phyloP scores from a whole-genome alignment of 2,888 invertebrate genomes.

The Tetragonula carbonaria region DNA sequence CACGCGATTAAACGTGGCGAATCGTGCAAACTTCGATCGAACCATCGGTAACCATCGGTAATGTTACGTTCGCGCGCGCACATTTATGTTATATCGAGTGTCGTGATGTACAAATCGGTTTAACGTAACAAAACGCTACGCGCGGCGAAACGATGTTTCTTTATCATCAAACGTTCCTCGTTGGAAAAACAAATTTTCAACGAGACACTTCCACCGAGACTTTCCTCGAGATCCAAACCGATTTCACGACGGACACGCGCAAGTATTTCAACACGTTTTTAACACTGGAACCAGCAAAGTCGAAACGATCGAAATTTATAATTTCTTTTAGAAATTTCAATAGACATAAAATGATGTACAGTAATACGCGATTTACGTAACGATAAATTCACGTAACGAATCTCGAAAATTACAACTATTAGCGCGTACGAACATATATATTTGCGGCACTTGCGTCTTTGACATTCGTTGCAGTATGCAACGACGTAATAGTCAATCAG shows the following conservation, averaged over 20 bases:
- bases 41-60: slow-evolving; percentile 37
- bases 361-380: no score
- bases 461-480: no score
- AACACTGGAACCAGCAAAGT: no score
- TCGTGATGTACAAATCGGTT: slow-evolving; percentile 18
- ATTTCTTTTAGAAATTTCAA: no score
- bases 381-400: no score
- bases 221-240: neutral
- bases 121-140: neutral
- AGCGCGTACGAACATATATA: no score
- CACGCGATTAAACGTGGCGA: slow-evolving; percentile 38
- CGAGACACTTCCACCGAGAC: neutral
- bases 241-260: neutral
- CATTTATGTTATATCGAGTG: neutral
- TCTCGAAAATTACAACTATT: no score
- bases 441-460: no score
- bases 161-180: neutral
- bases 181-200: neutral
- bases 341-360: no score
- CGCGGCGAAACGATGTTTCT: neutral
- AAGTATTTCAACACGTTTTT: no score
- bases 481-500: no score
- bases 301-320: no score
- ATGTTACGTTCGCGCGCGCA: slow-evolving; percentile 22
- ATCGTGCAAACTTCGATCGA: slow-evolving; percentile 56